A percentile compares a stretch with the other conserved stretches of the same genome.
Evolutionary conservation across 2,113 vertebrate genomes (phyloP).

Genomic region (Orcinus orca): DNA sequence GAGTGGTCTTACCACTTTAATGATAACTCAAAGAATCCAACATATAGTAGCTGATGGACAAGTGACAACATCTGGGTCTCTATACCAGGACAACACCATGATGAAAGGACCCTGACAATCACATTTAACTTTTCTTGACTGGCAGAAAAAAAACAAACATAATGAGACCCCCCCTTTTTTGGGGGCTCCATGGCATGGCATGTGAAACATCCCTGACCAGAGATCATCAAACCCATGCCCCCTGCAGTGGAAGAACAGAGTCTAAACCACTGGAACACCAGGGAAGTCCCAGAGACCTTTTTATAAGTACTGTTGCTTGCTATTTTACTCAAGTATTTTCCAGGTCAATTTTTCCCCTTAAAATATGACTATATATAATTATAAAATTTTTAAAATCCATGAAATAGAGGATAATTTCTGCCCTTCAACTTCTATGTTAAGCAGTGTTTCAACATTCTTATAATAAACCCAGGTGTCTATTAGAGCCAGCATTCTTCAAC

Average conservation of each 20-base stretch:
- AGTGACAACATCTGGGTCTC: not conserved
- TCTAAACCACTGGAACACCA: not conserved
- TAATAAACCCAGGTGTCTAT: not conserved
- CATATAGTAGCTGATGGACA: too few species aligned
- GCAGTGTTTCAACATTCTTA: not conserved
- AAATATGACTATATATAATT: not conserved
- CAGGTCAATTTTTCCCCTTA: not conserved
- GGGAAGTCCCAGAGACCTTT: not conserved
- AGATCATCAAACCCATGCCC: accelerated
- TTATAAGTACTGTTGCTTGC: not conserved
- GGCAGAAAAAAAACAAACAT: not conserved
- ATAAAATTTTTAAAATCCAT: not conserved
- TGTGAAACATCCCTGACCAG: accelerated
- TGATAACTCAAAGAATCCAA: not conserved
- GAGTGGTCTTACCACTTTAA: not conserved
- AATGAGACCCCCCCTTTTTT: not conserved
- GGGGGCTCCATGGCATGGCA: not conserved
- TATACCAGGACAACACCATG: accelerated
- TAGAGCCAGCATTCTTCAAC: not conserved
- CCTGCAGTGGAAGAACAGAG: not conserved
- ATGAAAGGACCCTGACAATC: not conserved
- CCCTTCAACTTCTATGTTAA: not conserved
- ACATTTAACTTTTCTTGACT: not conserved
- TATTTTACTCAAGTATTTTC: not conserved
- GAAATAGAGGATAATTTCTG: not conserved